Percentiles rank a stretch among this genome's conserved stretches.
Conservation (phyloP, 2,888 invertebrate genomes). For the Andrena fulva region DNA sequence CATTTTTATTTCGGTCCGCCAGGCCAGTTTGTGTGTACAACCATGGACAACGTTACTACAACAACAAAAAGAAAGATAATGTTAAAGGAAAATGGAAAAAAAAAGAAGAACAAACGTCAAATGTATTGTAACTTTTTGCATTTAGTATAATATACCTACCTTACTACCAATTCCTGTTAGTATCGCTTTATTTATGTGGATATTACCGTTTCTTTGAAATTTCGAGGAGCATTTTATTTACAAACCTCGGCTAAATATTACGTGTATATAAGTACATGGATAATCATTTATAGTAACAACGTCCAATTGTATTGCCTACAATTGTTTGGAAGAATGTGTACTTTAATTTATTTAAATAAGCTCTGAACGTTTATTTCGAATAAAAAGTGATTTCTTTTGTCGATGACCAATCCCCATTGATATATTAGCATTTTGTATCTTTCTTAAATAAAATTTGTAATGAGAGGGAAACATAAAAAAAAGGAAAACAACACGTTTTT, state of each 20-base stretch:
- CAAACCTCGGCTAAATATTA: slow-evolving; percentile 4
- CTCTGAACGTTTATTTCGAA: not conserved
- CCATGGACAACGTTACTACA: slow-evolving; percentile 76
- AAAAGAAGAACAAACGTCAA: slow-evolving; percentile 77
- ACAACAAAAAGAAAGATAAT: slow-evolving; percentile 73
- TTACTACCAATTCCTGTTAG: slow-evolving; percentile 76
- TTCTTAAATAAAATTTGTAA: not conserved
- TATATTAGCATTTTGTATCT: no score
- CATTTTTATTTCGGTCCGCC: slow-evolving; percentile 75
- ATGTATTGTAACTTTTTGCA: slow-evolving; percentile 83
- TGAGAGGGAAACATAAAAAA: not conserved
- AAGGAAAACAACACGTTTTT: not conserved
- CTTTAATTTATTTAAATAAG: slow-evolving; percentile 4
- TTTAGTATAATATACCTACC: slow-evolving; percentile 83
- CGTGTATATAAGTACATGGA: slow-evolving; percentile 16
- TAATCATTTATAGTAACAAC: slow-evolving; percentile 14
- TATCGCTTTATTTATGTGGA: slow-evolving; percentile 63
- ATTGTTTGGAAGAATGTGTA: slow-evolving; percentile 3
- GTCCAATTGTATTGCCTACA: slow-evolving; percentile 23
- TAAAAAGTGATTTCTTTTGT: not conserved
- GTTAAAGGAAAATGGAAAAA: slow-evolving; percentile 71
- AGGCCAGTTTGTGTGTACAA: slow-evolving; percentile 77
- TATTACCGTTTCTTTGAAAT: slow-evolving; percentile 38
- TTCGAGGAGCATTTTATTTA: not conserved
- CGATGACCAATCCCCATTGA: not conserved